A percentile compares a stretch with the other conserved stretches of the same genome.
Conservation (phyloP, 1,140 invertebrate genomes). For the Listronotus bonariensis region DNA sequence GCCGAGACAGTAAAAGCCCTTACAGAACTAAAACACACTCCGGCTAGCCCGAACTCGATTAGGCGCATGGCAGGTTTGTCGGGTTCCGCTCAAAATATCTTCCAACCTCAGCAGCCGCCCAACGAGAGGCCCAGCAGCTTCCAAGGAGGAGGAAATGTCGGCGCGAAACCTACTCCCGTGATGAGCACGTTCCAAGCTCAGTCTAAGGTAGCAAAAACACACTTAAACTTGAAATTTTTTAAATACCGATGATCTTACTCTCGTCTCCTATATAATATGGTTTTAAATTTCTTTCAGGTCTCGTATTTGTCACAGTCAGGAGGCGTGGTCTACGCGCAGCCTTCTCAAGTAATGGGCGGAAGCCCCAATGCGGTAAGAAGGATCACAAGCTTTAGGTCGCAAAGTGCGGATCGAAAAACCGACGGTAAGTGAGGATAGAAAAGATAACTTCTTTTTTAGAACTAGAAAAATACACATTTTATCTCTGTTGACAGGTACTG, state of each 20-base stretch:
- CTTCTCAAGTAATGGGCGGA: constrained; percentile 58
- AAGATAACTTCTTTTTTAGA: no score
- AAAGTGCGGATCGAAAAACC: constrained; percentile 62
- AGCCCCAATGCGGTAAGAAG: constrained; percentile 58
- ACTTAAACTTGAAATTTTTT: no score
- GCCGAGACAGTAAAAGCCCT: constrained; percentile 85
- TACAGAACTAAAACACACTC: constrained; percentile 83
- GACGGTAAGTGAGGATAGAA: constrained; percentile 58
- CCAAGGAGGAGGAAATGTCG: constrained; percentile 10
- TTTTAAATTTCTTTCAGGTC: constrained; percentile 32
- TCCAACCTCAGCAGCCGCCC: constrained; percentile 39
- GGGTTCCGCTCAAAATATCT: constrained; percentile 49
- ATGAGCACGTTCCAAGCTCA: constrained; percentile 60
- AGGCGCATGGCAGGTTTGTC: constrained; percentile 62
- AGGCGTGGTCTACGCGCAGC: constrained; percentile 60
- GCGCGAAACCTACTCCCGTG: constrained; percentile 44
- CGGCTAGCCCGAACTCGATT: constrained; percentile 79
- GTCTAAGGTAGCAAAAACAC: constrained; percentile 49
- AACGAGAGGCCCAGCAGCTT: constrained; percentile 47
- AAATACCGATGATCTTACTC: no score
- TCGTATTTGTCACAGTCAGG: constrained; percentile 53
- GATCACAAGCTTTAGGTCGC: constrained; percentile 57
- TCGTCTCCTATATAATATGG: no score
- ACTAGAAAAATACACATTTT: no score
- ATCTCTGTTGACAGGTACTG: no score